Percentiles rank a stretch among this genome's conserved stretches.
Conservation (phyloP, 2,113 vertebrate species). For the Pteruthius melanotis region DNA sequence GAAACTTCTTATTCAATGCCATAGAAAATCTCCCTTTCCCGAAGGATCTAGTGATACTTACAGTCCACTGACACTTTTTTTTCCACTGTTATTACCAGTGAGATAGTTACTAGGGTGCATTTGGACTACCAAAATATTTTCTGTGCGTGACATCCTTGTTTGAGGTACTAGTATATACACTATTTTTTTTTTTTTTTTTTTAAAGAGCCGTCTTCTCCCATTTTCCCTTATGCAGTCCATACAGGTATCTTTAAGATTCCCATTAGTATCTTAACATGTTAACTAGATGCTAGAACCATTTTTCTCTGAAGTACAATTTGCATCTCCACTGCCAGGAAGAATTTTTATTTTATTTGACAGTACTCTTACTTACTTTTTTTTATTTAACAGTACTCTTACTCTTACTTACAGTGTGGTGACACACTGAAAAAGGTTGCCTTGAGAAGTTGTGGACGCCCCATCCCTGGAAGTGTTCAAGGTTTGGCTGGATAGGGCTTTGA, state of each 20-base stretch:
- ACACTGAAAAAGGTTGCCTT: not conserved
- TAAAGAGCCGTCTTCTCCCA: not conserved
- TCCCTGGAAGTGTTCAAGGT: not conserved
- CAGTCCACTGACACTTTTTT: fast-evolving
- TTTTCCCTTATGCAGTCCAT: not conserved
- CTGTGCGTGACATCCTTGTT: not conserved
- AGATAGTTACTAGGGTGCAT: not conserved
- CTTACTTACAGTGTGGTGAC: not conserved
- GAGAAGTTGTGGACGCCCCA: not conserved
- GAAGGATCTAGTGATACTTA: not conserved
- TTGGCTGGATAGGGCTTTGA: not conserved
- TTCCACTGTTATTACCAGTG: not conserved
- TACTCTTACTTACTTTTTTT: too few species aligned
- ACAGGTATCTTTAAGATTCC: not conserved
- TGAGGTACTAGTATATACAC: not conserved
- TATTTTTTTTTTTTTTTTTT: not conserved
- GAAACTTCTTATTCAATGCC: not conserved
- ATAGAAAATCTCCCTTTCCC: not conserved
- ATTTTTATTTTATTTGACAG: fast-evolving
- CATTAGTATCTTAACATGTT: not conserved
- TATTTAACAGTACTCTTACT: fast-evolving
- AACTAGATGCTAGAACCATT: not conserved
- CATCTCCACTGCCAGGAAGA: not conserved
- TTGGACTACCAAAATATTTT: not conserved
- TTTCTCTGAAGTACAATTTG: not conserved